Evolutionary conservation across 2,113 vertebrate genomes (phyloP), one percentile per base, ranked within the genome.

Genomic region (Cephalopholis sonnerati): DNA sequence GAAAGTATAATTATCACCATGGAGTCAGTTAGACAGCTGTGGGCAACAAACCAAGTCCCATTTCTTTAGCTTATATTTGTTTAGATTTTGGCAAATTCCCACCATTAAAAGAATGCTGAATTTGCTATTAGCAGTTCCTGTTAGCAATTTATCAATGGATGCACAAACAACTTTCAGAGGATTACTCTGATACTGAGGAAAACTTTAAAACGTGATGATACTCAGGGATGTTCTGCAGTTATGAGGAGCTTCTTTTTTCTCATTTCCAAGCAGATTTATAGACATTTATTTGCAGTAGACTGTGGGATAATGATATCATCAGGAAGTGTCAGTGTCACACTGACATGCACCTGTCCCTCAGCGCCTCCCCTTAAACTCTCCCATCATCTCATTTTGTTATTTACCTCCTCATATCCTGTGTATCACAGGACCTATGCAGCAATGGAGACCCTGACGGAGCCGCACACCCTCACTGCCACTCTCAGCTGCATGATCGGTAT

Each of bases 401-500:
- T 32, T 1, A 36, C 41, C 18, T 48, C 25, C 29, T n/a, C 6
- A 0, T 17, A 9, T 17, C 11, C 4, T 2, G 50, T 29, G 29
- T 70, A 12, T 2, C 11, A 36, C 75, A 99, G 98, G 91, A 99
- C 97, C 0, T 99, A 99, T 64, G 97, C 97, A 77, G 98, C 98
- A 3, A 96, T 99, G 90, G 97, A 99, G 94, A 99, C 98, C 0
- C 93, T 99, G 92, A 99, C 97, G 48, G 98, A 99, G 94, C 98
- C 98, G 11, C 98, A 99, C 88, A 98, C 99, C 91, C 97, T 99
- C 79, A 99, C 97, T 39, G 98, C 98, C 73, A 99, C 98, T 0
- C 95, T 99, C 89, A 99, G 96, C 92, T 99, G 98, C 91, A 97
- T 99, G 88, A 99, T 99, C 67, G 98, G 98, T 61, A 97, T 99